Evolutionary conservation across 2,113 vertebrate genomes (phyloP).

Genomic region (Clarias gariepinus): DNA sequence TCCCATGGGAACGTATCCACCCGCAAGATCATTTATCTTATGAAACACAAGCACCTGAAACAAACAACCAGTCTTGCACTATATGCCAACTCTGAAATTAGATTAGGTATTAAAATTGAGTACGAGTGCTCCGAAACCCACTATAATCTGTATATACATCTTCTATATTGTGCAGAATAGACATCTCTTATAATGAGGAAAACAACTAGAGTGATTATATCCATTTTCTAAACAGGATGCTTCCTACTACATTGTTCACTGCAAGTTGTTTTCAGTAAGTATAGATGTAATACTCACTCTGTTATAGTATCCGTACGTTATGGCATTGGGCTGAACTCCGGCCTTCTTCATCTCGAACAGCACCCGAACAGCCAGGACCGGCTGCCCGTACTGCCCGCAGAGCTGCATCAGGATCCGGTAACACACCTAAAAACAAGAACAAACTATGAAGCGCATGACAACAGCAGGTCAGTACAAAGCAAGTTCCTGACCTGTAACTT

Average conservation of each 20-base stretch:
- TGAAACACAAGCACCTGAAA: conserved; percentile 24
- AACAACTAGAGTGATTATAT: neutral
- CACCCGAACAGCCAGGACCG: conserved; percentile 91
- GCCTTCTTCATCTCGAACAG: conserved; percentile 98
- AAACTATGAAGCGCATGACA: neutral
- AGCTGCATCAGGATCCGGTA: conserved; percentile 96
- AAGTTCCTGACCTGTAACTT: no score
- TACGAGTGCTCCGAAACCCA: neutral
- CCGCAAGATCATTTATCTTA: conserved; percentile 22
- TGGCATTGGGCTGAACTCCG: conserved; percentile 94
- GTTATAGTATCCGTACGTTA: conserved; percentile 98
- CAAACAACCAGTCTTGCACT: neutral
- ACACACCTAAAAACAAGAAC: conserved; percentile 81
- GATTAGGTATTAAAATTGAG: conserved; percentile 25
- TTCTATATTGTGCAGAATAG: neutral
- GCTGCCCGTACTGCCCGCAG: conserved; percentile 95
- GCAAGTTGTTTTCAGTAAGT: neutral
- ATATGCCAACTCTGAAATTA: conserved; percentile 2
- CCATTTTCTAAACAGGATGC: neutral
- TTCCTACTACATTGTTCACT: neutral
- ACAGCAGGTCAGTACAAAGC: neutral
- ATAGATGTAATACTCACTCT: conserved; percentile 53
- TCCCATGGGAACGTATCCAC: neutral
- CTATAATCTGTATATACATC: conserved; percentile 2
- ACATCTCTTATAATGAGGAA: neutral